phyloP scores from a whole-genome alignment of 2,113 vertebrate species.

The Pachycephala philippinensis region DNA sequence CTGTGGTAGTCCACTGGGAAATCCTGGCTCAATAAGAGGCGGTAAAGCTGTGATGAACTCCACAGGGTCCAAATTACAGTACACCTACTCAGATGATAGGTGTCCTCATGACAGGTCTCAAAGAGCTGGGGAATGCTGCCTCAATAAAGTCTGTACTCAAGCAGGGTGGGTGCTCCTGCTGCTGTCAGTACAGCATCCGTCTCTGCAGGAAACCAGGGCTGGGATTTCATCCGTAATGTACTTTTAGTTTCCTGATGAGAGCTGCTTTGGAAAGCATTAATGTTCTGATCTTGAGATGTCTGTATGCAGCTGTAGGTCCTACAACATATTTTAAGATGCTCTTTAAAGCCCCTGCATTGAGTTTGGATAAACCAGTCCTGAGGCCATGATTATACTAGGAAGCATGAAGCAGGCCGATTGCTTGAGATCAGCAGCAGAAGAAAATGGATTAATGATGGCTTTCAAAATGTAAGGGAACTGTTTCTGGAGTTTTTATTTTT shows the following conservation, averaged over 20 bases:
- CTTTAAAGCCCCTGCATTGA: not conserved
- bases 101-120: not conserved
- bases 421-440: not conserved
- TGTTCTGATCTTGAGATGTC: not conserved
- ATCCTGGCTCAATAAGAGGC: accelerated
- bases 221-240: not conserved
- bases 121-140: not conserved
- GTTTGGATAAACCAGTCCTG: conserved; percentile 5
- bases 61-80: not conserved
- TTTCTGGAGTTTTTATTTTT: not conserved
- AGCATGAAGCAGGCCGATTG: not conserved
- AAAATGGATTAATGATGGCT: conserved; percentile 21
- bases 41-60: not conserved
- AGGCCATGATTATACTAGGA: conserved; percentile 15
- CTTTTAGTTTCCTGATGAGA: not conserved
- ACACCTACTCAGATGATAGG: not conserved
- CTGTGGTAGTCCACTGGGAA: not conserved
- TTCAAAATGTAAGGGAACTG: not conserved
- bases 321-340: not conserved
- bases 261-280: not conserved
- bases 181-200: not conserved
- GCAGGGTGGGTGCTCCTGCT: not conserved
- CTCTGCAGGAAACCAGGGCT: not conserved
- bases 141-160: not conserved
- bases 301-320: not conserved